Conservation (phyloP, 2,888 invertebrate genomes). For the Sympetrum striolatum region DNA sequence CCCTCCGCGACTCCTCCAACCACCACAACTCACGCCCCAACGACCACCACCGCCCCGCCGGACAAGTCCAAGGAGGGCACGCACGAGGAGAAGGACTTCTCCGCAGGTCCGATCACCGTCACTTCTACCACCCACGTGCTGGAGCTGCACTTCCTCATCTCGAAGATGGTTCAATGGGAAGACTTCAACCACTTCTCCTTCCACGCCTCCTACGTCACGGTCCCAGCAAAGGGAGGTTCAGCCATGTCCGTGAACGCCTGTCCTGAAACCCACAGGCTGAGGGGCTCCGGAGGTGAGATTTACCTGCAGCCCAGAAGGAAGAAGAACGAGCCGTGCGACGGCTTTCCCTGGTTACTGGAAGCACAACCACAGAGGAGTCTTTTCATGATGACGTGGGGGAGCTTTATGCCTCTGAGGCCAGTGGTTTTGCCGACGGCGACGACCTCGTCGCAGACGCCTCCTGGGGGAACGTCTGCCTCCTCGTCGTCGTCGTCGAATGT, state of each 20-base stretch:
- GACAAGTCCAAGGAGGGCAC: background rate
- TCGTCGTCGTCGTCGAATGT: background rate
- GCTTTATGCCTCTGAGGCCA: conserved; percentile 71
- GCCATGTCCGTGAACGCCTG: conserved; percentile 59
- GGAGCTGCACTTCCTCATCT: conserved; percentile 78
- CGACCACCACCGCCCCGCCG: background rate
- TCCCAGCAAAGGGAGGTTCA: conserved; percentile 69
- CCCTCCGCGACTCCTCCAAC: background rate
- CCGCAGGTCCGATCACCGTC: conserved; percentile 64
- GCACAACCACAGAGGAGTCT: conserved; percentile 81
- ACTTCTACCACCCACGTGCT: conserved; percentile 72
- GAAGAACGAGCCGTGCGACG: conserved; percentile 73
- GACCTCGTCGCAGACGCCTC: background rate
- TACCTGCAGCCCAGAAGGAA: conserved; percentile 69
- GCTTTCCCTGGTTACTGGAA: conserved; percentile 79
- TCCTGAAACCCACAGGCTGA: conserved; percentile 10
- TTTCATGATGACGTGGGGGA: conserved; percentile 84
- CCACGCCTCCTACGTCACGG: conserved; percentile 73
- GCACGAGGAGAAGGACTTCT: conserved; percentile 23
- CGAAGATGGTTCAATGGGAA: conserved; percentile 76
- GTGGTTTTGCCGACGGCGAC: conserved; percentile 56
- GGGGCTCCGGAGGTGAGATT: conserved; percentile 68
- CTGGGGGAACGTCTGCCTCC: background rate
- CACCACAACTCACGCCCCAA: background rate
- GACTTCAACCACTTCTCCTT: conserved; percentile 84